Evolutionary conservation across 2,113 vertebrate species (phyloP), one percentile per base, ranked within the genome.

Genomic region (Limnothrissa miodon): DNA sequence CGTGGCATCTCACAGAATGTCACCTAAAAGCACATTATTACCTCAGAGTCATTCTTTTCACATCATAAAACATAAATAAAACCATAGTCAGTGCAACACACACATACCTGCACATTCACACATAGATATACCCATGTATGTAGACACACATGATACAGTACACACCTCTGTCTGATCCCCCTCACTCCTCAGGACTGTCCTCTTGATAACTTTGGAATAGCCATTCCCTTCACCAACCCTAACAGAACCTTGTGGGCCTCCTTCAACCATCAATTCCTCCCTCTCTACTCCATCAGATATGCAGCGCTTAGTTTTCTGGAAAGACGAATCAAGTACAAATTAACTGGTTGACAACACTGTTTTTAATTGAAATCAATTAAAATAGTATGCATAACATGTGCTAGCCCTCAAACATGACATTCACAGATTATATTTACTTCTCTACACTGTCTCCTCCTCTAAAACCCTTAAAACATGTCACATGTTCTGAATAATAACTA

Each of bases 151-250:
- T 45, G 46, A 82, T 45, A 66, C 66, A 80, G 53, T 0, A 86
- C 87, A 45, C 45, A 99, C 98, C 97, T 99, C 97, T 29, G 96
- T 93, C 80, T 96, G 94, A 46, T 96, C 93, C 1, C 93, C 96
- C 80, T 93, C 95, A 21, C 97, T 98, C 92, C 94, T 97, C 80
- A 98, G 87, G 25, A 97, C 93, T 0, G 97, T 94, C 5, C 97
- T 94, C 86, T 98, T 98, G 62, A 96, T 84, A 46, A 96, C 95
- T 89, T 95, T 97, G 74, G 96, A 98, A 87, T 94, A 95, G 36
- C 90, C 82, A 8, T 96, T 96, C 78, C 94, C 95, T 23, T 93
- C 93, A 48, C 93, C 86, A 0, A 93, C 74, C 13, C 4, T 86
- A 83, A 96, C 39, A 0, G 94, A 92, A 0, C 87, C 86, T 66